These are phyloP conservation scores for Buceros bicornis DNA, from an alignment of 2,797 vertebrate species.

Conservation along the genomic window DNA sequence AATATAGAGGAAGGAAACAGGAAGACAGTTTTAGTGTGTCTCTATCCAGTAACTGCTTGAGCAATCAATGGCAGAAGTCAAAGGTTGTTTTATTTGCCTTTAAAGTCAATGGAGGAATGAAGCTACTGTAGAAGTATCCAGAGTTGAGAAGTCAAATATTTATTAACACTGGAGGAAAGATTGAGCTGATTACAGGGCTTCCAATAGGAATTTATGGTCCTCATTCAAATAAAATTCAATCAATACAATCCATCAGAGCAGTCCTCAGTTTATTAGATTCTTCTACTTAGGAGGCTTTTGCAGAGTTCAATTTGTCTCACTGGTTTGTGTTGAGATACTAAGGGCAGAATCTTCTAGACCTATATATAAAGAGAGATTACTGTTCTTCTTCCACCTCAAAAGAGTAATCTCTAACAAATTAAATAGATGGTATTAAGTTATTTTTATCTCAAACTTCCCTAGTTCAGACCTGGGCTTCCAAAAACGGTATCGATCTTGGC, in stretches of 20 bases:
- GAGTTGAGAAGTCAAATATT: constrained; percentile 74
- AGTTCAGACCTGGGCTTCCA: neutral
- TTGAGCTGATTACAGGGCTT: constrained; percentile 21
- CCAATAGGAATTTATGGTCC: constrained; percentile 1
- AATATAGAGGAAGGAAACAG: constrained; percentile 14
- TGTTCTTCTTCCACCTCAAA: neutral
- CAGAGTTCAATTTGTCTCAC: constrained; percentile 59
- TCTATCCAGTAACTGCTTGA: constrained; percentile 74
- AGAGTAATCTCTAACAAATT: neutral
- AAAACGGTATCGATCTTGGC: neutral
- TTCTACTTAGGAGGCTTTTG: constrained; percentile 18
- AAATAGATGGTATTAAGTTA: neutral
- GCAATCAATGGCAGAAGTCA: constrained; percentile 81
- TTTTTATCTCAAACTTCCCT: neutral
- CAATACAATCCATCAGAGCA: constrained; percentile 4
- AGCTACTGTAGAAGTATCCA: constrained; percentile 79
- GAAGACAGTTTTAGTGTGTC: constrained; percentile 69
- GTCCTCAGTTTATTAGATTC: constrained; percentile 54
- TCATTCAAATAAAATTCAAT: constrained; percentile 61
- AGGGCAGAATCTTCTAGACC: neutral
- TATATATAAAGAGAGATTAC: neutral
- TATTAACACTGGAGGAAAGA: constrained; percentile 45
- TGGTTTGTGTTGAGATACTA: neutral
- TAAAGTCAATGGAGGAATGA: constrained; percentile 79
- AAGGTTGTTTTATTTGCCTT: constrained; percentile 77